Evolutionary conservation across 2,888 invertebrate genomes (phyloP), one percentile per base, ranked within the genome.

Genomic region (Drosophila mercatorum): DNA sequence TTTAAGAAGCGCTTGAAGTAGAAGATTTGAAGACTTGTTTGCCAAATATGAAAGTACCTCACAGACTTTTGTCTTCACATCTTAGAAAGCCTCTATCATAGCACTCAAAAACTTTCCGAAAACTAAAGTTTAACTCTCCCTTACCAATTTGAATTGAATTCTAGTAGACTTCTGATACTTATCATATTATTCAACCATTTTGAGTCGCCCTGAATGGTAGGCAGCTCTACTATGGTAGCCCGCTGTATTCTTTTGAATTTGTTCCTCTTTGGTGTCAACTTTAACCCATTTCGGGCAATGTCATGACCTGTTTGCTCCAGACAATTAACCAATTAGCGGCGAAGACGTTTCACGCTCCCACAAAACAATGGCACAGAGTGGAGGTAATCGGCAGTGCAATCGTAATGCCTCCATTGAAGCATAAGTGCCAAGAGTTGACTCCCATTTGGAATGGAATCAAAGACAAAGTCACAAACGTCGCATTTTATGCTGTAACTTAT

Each of bases 401-500:
- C 10, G 44, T 47, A 57, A 68, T 75, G 52, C 47, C 56, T 60
- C 56, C 66, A 61, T 44, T 60, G 59, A 22, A 58, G 51, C 47
- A 67, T 49, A 64, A 49, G 58, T 64, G 52, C 57, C 62, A 68
- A 57, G 64, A 57, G 70, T 53, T 62, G 71, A 62, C 70, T 73
- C 17, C 80, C 67, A 75, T 72, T 78, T 60, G 55, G 68, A 86
- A 75, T 69, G 55, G 68, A 86, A 75, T 69, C 60, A 61, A 74
- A 66, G 34, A 72, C 36, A 57, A 46, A 58, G 41, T 77, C 58
- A 64, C 71, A 59, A 49, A 38, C 47, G 28, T 28, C 47, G 38
- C 46, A 72, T 63, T 72, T 78, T 56, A 78, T 87, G 88, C 84
- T 84, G 85, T 85, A 89, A 84, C 76, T 74, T 83, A 79, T 89